Evolutionary conservation across 2,113 vertebrate species (phyloP).

Genomic region (Pyrgilauda ruficollis): DNA sequence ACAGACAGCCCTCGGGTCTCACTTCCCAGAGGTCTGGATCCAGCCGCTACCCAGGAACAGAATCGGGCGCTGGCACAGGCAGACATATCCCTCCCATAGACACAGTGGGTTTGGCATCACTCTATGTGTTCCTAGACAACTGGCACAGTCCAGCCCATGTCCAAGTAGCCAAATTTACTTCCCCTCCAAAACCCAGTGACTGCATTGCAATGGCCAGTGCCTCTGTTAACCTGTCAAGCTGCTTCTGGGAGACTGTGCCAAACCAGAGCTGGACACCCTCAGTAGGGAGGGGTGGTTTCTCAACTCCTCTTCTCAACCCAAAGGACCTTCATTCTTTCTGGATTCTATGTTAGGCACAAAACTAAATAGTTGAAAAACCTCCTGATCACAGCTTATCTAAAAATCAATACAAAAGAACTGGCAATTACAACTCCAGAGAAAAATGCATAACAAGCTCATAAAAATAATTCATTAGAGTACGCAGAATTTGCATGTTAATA

Average conservation of each 20-base stretch:
- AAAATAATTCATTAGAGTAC: neutral
- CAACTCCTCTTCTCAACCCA: neutral
- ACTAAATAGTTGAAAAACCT: neutral
- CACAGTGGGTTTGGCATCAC: neutral
- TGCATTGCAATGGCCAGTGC: accelerated
- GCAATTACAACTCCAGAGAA: neutral
- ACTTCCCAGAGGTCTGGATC: neutral
- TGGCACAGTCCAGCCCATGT: neutral
- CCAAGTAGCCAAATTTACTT: neutral
- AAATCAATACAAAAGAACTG: neutral
- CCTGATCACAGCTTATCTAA: neutral
- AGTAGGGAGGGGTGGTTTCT: accelerated
- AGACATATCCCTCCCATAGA: neutral
- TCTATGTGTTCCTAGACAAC: neutral
- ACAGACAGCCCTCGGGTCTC: neutral
- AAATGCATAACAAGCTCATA: neutral
- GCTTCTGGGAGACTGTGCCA: neutral
- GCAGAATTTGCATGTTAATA: neutral
- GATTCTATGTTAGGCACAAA: neutral
- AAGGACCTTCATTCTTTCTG: neutral
- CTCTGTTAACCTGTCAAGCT: neutral
- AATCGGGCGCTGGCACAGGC: neutral
- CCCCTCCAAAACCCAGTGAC: neutral
- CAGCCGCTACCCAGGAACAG: accelerated
- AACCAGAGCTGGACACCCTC: accelerated